A percentile compares a stretch with the other conserved stretches of the same genome.
phyloP scores from a whole-genome alignment of 1,140 invertebrate genomes.

The Lamellibrachia luymesi region DNA sequence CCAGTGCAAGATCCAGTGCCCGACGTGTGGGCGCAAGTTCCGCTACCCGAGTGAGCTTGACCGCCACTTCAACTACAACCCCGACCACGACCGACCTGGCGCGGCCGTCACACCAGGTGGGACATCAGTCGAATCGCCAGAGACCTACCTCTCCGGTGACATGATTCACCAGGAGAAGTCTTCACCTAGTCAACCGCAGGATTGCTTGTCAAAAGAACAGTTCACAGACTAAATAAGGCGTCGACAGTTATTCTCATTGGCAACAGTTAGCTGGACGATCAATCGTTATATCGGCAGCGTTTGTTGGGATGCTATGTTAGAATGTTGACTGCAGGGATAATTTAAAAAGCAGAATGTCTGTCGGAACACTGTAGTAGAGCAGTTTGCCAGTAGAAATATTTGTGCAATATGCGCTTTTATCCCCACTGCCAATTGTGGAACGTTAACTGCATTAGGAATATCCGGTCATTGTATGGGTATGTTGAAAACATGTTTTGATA shows the following conservation, averaged over 20 bases:
- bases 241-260: neutral
- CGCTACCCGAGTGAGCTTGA: constrained; percentile 28
- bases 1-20: constrained; percentile 15
- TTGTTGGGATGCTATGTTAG: neutral
- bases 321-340: neutral
- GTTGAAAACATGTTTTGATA: neutral
- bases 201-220: neutral
- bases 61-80: constrained; percentile 18
- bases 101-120: too few species aligned
- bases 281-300: neutral
- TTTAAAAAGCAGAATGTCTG: neutral
- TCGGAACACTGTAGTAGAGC: neutral
- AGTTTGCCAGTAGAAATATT: neutral
- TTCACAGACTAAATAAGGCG: neutral
- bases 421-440: neutral
- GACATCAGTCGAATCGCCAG: neutral
- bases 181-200: neutral
- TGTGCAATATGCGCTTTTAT: neutral
- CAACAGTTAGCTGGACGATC: neutral
- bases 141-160: neutral
- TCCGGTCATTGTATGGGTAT: neutral
- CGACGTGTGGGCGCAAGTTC: constrained; percentile 21
- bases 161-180: neutral
- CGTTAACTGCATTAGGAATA: neutral
- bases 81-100: neutral